Percentiles rank a stretch among this genome's conserved stretches.
These are phyloP conservation scores for Sinocyclocheilus grahami DNA, from an alignment of 2,113 vertebrate species.

Conservation along the genomic window DNA sequence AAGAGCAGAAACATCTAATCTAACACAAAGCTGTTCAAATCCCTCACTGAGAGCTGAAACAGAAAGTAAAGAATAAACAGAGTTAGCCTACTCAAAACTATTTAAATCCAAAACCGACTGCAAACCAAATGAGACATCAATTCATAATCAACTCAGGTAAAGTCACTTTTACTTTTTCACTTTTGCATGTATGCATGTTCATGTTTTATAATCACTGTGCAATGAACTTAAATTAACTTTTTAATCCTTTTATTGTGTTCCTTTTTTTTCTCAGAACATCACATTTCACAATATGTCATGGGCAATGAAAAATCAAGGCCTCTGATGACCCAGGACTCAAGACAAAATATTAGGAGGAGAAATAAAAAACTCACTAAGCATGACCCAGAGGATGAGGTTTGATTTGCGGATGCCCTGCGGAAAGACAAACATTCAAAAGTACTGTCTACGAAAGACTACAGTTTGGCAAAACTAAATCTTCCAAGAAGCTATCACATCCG, in stretches of 20 bases:
- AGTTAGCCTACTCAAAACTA: not conserved
- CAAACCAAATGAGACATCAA: not conserved
- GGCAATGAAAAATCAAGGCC: slow-evolving; percentile 3
- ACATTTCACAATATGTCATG: slow-evolving; percentile 1
- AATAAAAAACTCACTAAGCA: not conserved
- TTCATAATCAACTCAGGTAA: not conserved
- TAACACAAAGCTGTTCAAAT: not conserved
- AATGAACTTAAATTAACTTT: not conserved
- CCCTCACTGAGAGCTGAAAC: not conserved
- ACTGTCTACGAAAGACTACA: not conserved
- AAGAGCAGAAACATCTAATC: not conserved
- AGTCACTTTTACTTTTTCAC: not conserved
- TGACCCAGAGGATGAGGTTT: not conserved
- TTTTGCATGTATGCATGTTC: not conserved
- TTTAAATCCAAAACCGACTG: not conserved
- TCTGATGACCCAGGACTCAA: not conserved
- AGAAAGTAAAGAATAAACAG: not conserved
- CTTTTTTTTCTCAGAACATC: not conserved
- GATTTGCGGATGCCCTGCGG: not conserved
- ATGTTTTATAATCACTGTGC: not conserved
- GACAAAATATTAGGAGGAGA: not conserved
- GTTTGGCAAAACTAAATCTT: not conserved
- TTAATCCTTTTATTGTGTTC: not conserved
- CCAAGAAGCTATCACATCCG: not conserved
- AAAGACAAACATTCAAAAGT: too few species aligned